Evolutionary conservation across 2,113 vertebrate species (phyloP), one percentile per base, ranked within the genome.

Genomic region (Malurus elegans): DNA sequence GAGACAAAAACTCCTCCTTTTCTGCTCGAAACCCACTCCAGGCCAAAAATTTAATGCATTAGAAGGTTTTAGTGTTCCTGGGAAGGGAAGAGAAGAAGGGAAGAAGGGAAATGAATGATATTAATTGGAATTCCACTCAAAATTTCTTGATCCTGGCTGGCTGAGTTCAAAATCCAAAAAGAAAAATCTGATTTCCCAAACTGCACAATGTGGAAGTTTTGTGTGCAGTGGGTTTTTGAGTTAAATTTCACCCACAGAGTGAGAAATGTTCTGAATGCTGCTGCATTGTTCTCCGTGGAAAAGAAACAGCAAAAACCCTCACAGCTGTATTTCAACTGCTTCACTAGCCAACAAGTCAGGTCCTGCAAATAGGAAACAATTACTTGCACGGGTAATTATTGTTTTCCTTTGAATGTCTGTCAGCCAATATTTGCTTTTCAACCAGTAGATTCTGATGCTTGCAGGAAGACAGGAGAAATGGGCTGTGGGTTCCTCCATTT

Each of bases 311-410:
- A 71, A 42, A 44, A 5, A 36, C 6, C 20, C 12, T 60, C 40
- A 64, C 57, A 92, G 64, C 25, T 69, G 11, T 34, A 25, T 65
- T 89, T 11, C n/a, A 65, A 24, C 24, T 54, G 47, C 73, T 81
- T 51, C 75, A 48, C 44, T 23, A 74, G 56, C n/a, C 36, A 66
- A 9, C 48, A 13, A 87, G 65, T 60, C 76, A 65, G 40, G 42
- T 71, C 91, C 81, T 85, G 86, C 53, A 75, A 91, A 85, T 14
- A 56, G 76, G 69, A 95, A 91, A 92, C 28, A 89, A 84, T 84
- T 79, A 87, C 56, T 60, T 56, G 61, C 40, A 60, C 28, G 23
- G 67, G 38, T 74, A 71, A 64, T 94, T 81, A 56, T 74, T 79
- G 18, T 10, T 93, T 91, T 45, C 13, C 10, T 61, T 87, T 76